These are phyloP conservation scores for Mycetomoellerius zeteki DNA, from an alignment of 1,140 invertebrate species.

Conservation along the genomic window DNA sequence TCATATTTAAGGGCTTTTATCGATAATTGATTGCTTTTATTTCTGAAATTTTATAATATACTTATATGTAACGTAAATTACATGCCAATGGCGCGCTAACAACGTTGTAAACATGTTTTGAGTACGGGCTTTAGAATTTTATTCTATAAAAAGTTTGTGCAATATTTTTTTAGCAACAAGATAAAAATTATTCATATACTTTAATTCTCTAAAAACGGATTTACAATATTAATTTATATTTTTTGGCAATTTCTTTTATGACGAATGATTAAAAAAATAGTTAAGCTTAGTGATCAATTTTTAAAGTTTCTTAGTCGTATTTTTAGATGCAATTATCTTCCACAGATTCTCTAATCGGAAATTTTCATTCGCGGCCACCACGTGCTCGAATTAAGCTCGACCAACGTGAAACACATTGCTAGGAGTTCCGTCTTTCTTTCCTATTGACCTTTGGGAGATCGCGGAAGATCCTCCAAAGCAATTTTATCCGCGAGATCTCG, in stretches of 20 bases:
- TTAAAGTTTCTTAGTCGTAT: not conserved
- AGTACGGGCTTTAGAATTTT: not conserved
- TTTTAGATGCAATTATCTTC: not conserved
- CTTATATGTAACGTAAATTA: too few relatives aligned
- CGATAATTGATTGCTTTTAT: too few relatives aligned
- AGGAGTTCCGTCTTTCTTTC: not conserved
- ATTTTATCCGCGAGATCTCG: conserved; percentile 21
- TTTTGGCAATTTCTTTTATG: not conserved
- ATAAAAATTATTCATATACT: not conserved
- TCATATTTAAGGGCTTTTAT: too few relatives aligned
- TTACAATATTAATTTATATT: conserved; percentile 13
- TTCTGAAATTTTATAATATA: too few relatives aligned
- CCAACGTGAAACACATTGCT: conserved; percentile 3
- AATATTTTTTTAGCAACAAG: not conserved
- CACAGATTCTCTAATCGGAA: not conserved
- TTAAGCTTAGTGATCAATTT: not conserved
- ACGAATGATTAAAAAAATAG: not conserved
- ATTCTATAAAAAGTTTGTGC: not conserved
- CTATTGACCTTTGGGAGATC: conserved; percentile 15
- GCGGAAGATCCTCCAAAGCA: not conserved
- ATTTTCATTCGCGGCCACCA: not conserved
- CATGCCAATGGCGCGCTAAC: too few relatives aligned
- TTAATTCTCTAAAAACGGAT: not conserved
- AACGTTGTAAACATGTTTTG: too few relatives aligned
- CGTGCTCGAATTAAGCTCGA: conserved; percentile 11